Evolutionary conservation across 2,888 invertebrate species (phyloP).

Genomic region (Zelleria hepariella): DNA sequence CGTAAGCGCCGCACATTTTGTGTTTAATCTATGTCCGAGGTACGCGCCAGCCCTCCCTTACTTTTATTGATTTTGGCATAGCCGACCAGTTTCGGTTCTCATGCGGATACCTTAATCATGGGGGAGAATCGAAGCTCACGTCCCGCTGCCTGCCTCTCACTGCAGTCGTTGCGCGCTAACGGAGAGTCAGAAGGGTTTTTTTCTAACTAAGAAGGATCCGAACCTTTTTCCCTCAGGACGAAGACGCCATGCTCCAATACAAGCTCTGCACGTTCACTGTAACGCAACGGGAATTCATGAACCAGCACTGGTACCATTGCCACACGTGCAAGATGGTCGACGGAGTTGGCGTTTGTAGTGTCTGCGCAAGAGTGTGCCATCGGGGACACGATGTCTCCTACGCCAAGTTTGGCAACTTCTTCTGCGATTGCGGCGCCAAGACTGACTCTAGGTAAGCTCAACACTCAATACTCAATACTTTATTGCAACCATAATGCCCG

Average conservation of each 20-base stretch:
- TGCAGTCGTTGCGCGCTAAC: too few species aligned
- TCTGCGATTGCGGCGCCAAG: conserved; percentile 99
- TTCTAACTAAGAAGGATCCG: background rate
- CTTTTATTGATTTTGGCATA: too few species aligned
- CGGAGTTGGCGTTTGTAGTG: conserved; percentile 97
- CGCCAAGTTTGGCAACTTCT: conserved; percentile 98
- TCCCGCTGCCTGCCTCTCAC: too few species aligned
- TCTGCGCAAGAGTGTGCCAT: conserved; percentile 98
- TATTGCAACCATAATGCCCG: too few species aligned
- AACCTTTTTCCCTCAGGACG: conserved; percentile 69
- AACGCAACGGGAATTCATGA: conserved; percentile 98
- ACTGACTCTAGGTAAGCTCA: conserved; percentile 75
- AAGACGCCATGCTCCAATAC: conserved; percentile 87
- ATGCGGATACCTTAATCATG: too few species aligned
- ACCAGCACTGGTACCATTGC: conserved; percentile 99
- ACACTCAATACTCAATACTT: too few species aligned
- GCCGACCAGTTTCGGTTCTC: too few species aligned
- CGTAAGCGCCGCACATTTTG: too few species aligned
- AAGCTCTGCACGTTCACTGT: conserved; percentile 97
- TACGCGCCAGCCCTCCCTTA: too few species aligned
- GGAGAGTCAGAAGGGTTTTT: background rate
- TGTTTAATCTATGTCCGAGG: too few species aligned
- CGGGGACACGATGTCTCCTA: conserved; percentile 96
- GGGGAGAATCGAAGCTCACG: too few species aligned
- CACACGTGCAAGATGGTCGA: conserved; percentile 99